Evolutionary conservation across 2,797 vertebrate genomes (phyloP), one percentile per base, ranked within the genome.

Genomic region (Argentina silus): DNA sequence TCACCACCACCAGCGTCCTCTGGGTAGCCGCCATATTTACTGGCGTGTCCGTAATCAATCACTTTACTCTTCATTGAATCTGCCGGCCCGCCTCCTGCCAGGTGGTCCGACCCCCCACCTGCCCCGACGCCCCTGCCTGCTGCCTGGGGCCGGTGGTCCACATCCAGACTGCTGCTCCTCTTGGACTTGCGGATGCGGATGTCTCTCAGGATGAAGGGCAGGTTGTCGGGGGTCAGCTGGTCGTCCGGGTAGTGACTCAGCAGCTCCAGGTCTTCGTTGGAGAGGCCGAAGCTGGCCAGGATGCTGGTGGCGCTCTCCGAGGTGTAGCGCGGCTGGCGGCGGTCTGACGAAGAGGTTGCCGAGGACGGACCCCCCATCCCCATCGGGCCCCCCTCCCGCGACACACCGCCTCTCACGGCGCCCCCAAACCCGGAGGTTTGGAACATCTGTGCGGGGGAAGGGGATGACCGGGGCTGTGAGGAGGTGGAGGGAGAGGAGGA

Each of bases 31-130:
- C 87, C 91, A 11, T 95, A 97, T 85, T 96, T 98, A 51, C 96
- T 95, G 6, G 93, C 95, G 73, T 99, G 97, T 85, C 96, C 96
- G 60, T 98, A 98, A 78, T 99, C 97, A 64, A 99, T 97, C 11
- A 99, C 96, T 85, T 96, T 96, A 79, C 95, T 90, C 21, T 93
- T 92, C 69, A 95, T 36, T 36, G 27, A 36, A 36, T 36, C 27
- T 36, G 27, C 27, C 27, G 1, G 27, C 27, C 27, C 15, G 72
- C 72, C 23, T 80, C 53, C 7, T 42, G 75, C 74, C 2, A 84
- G 72, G 45, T 36, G 81, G 42, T 88, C 76, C 23, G 78, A 55
- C 55, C 72, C 73, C 55, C 64, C 53, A 0, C 36, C 6, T 1
- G 74, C 79, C 11, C 19, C 69, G 36, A 42, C 21, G 9, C 17